Evolutionary conservation across 2,888 invertebrate genomes (phyloP), one percentile per base, ranked within the genome.

Genomic region (Lepidochitona cinerea): DNA sequence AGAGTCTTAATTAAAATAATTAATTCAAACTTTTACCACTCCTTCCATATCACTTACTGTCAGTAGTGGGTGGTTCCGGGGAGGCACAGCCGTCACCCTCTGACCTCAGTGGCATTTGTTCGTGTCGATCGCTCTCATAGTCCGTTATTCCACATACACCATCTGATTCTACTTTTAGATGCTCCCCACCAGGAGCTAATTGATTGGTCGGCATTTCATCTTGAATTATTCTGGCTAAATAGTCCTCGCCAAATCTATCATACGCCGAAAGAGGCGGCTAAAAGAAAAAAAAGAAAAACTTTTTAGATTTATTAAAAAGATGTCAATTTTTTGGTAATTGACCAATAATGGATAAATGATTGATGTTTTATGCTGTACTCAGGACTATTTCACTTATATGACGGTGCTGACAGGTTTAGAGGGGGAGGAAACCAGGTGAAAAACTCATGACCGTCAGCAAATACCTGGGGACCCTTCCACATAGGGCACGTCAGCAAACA

Each of bases 31-130:
- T n/a, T n/a, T n/a, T n/a, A n/a, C n/a, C n/a, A n/a, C n/a, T n/a
- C 49, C 49, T n/a, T n/a, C 7, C 49, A 54, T 54, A 18, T 12
- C 14, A 4, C 41, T 52, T 23, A 70, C 73, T 54, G 52, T 70
- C 41, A 37, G 69, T 26, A 12, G 26, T 33, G 18, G 59, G 37
- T 41, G 49, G 36, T 18, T 64, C 53, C 53, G 73, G 73, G 14
- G 70, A 36, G 18, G 69, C 73, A 23, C 66, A 70, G 26, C 73
- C 73, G 64, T 73, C 70, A 14, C 70, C 52, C 52, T 69, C 69
- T 70, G 64, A 65, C 54, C 73, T 59, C 4, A 14, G 32, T 23
- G 59, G 59, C 12, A 59, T 4, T 4, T 23, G 14, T 23, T 29
- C 59, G 12, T 29, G 23, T 23, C 14, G 12, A 14, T 59, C 32